phyloP scores from a whole-genome alignment of 2,888 invertebrate species.

The Elegia similella region DNA sequence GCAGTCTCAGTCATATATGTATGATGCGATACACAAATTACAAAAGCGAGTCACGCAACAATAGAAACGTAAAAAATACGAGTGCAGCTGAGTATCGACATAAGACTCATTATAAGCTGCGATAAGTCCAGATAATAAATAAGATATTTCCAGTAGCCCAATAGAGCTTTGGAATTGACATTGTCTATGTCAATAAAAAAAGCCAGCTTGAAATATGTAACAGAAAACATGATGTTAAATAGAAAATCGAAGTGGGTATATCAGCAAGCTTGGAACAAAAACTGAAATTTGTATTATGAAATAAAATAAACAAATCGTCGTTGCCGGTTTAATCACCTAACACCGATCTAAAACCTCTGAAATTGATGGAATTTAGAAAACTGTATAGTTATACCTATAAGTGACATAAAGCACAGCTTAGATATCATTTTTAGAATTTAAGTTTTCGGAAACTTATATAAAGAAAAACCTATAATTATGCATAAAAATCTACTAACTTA shows the following conservation, averaged over 20 bases:
- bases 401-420: no score
- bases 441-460: no score
- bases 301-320: no score
- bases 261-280: neutral
- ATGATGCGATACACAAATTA: constrained; percentile 42
- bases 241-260: neutral
- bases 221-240: neutral
- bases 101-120: constrained; percentile 34
- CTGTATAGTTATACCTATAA: no score
- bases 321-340: no score
- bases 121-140: neutral
- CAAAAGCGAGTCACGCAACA: constrained; percentile 46
- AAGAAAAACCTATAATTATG: no score
- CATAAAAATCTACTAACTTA: no score
- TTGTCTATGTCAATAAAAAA: neutral
- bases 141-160: neutral
- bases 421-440: no score
- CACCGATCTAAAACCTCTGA: no score
- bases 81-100: constrained; percentile 50
- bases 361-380: no score
- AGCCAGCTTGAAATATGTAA: neutral
- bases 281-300: no score
- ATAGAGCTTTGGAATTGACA: neutral
- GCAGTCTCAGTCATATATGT: constrained; percentile 2
- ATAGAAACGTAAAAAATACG: constrained; percentile 55